Evolutionary conservation across 2,113 vertebrate genomes (phyloP).

Genomic region (Upupa epops): DNA sequence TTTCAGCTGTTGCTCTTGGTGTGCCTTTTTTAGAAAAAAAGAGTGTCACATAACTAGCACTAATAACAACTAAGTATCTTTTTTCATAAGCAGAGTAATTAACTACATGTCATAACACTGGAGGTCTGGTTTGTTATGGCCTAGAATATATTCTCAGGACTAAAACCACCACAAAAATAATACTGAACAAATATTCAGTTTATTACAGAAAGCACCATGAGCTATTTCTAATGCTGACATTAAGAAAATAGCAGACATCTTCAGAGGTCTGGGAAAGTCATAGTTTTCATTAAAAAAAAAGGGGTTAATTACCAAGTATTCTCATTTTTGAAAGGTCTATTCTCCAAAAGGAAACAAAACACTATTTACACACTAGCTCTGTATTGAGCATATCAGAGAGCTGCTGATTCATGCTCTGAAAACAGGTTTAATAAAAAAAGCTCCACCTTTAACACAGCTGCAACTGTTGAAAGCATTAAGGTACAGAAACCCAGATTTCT

Average conservation of each 20-base stretch:
- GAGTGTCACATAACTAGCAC: background rate
- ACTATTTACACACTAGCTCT: background rate
- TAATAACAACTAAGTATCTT: background rate
- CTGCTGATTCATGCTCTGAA: background rate
- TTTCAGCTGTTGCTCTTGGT: constrained; percentile 87
- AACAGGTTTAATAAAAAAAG: background rate
- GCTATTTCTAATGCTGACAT: background rate
- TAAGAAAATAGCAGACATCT: background rate
- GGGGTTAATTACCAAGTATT: background rate
- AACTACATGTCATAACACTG: background rate
- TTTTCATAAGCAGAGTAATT: background rate
- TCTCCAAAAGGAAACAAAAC: background rate
- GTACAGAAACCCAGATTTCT: constrained; percentile 18
- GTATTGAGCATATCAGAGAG: background rate
- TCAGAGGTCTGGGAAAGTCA: background rate
- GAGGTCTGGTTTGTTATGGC: background rate
- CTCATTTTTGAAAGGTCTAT: background rate
- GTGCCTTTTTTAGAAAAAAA: constrained; percentile 80
- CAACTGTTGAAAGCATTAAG: background rate
- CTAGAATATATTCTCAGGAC: background rate
- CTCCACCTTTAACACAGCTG: background rate
- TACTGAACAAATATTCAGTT: background rate
- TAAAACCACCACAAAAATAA: background rate
- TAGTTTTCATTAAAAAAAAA: background rate
- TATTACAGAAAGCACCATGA: background rate